phyloP scores from a whole-genome alignment of 1,140 invertebrate genomes.

The Drosophila mojavensis region DNA sequence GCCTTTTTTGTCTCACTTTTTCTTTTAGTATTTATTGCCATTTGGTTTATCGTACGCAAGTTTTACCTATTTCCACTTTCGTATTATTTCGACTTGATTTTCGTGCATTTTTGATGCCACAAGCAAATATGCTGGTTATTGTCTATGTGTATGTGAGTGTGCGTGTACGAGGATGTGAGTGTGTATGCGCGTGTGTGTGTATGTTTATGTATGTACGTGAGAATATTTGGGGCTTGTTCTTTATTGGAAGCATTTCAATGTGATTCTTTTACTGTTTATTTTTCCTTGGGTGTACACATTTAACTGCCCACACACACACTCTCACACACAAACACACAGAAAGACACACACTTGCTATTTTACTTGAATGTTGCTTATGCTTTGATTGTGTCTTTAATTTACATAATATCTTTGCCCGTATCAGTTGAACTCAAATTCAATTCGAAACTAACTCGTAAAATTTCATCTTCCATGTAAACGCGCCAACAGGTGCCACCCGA shows the following conservation, averaged over 20 bases:
- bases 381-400: conserved; percentile 64
- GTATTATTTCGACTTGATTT: conserved; percentile 13
- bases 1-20: background rate
- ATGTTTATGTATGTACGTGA: background rate
- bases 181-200: background rate
- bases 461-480: conserved; percentile 10
- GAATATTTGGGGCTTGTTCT: conserved; percentile 24
- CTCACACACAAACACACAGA: conserved; percentile 21
- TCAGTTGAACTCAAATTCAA: conserved; percentile 30
- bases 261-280: conserved; percentile 34
- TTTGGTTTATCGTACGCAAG: conserved; percentile 46
- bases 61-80: conserved; percentile 22
- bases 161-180: background rate
- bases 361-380: conserved; percentile 79
- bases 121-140: conserved; percentile 26
- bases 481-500: conserved; percentile 87
- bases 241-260: conserved; percentile 45
- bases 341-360: conserved; percentile 47
- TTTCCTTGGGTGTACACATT: conserved; percentile 41
- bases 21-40: conserved; percentile 9
- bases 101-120: conserved; percentile 31
- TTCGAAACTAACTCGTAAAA: conserved; percentile 42
- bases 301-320: conserved; percentile 15
- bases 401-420: conserved; percentile 41
- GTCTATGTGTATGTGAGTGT: background rate